These are phyloP conservation scores for Willowsia nigromaculata DNA, from an alignment of 2,888 invertebrate species.

Conservation along the genomic window DNA sequence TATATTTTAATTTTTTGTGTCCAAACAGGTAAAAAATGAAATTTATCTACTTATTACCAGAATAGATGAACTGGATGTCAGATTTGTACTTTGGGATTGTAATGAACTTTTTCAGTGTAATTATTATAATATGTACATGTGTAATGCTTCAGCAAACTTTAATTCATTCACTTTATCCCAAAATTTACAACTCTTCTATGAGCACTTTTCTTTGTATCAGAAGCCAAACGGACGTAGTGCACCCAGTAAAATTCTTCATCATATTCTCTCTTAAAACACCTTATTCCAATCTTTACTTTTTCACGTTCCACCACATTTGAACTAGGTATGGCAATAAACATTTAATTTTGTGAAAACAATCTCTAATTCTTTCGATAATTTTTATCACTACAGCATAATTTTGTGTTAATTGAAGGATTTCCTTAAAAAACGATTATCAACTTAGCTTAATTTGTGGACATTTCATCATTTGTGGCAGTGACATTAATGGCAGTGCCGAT, in stretches of 20 bases:
- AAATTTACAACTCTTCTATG: background rate
- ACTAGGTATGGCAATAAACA: constrained; percentile 4
- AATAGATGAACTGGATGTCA: constrained; percentile 24
- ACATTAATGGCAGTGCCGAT: background rate
- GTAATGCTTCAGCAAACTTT: background rate
- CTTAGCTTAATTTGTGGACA: background rate
- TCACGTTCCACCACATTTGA: constrained; percentile 19
- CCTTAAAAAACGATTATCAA: background rate
- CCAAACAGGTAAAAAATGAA: background rate
- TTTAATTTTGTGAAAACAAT: constrained; percentile 9
- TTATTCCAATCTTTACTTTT: background rate
- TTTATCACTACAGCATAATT: background rate
- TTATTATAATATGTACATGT: background rate
- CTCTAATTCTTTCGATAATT: background rate
- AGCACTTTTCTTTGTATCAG: background rate
- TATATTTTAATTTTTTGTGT: background rate
- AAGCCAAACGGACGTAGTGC: background rate
- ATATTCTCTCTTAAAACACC: background rate
- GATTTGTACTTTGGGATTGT: constrained; percentile 57
- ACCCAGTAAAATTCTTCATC: background rate
- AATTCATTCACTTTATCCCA: constrained; percentile 1
- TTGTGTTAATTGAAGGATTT: background rate
- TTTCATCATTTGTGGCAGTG: background rate
- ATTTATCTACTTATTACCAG: background rate
- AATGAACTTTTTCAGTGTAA: constrained; percentile 30